Evolutionary conservation across 2,113 vertebrate genomes (phyloP).

Genomic region (Odontesthes bonariensis): DNA sequence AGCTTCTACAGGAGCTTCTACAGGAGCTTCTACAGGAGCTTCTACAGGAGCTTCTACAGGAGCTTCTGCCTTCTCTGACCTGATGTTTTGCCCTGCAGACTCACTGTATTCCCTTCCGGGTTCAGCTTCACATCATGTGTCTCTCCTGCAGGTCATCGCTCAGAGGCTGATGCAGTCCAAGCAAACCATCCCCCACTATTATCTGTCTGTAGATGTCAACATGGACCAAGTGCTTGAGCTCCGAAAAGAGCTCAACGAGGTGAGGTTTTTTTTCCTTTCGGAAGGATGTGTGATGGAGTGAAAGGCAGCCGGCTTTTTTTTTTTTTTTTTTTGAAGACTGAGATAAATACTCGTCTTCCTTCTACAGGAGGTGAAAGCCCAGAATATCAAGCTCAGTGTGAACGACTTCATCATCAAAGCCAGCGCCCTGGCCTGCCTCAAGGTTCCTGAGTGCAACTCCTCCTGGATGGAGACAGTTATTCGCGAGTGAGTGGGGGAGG

Average conservation of each 20-base stretch:
- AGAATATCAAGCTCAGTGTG: conserved; percentile 93
- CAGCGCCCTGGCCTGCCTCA: conserved; percentile 94
- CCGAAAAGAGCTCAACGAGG: conserved; percentile 93
- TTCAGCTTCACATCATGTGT: conserved; percentile 23
- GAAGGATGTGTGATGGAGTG: neutral
- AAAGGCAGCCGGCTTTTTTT: too few relatives aligned
- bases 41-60: too few relatives aligned
- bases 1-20: too few relatives aligned
- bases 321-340: too few relatives aligned
- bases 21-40: too few relatives aligned
- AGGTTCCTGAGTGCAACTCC: conserved; percentile 98
- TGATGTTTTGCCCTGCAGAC: too few relatives aligned
- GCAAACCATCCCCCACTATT: conserved; percentile 99
- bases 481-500: conserved; percentile 96
- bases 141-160: conserved; percentile 90
- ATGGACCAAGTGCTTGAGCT: conserved; percentile 94
- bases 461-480: conserved; percentile 99
- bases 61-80: too few relatives aligned
- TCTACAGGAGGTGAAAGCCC: conserved; percentile 88
- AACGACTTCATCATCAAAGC: conserved; percentile 99
- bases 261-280: conserved; percentile 70
- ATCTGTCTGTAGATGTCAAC: conserved; percentile 95
- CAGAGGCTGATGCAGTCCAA: conserved; percentile 97
- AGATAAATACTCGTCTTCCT: neutral
- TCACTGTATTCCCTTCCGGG: too few relatives aligned